A percentile compares a stretch with the other conserved stretches of the same genome.
Conservation (phyloP, 2,113 vertebrate genomes). For the Calcarius ornatus region DNA sequence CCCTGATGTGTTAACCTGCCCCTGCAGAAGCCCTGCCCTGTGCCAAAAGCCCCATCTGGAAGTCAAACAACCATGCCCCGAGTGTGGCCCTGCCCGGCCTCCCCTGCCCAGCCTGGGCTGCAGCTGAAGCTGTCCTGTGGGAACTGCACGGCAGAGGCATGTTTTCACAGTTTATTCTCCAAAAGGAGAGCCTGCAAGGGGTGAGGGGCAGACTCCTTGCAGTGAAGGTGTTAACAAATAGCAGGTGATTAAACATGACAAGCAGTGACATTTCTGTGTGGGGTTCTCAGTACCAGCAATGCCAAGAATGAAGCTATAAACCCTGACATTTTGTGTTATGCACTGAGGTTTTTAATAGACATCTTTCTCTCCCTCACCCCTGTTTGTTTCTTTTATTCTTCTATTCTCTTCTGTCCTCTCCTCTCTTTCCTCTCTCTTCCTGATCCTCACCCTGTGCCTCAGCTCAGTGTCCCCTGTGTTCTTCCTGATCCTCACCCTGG, state of each 20-base stretch:
- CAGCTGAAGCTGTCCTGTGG: background rate
- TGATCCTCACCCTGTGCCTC: background rate
- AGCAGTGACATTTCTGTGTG: conserved; percentile 83
- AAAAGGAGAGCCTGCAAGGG: conserved; percentile 27
- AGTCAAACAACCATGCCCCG: accelerated
- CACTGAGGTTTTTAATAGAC: conserved; percentile 81
- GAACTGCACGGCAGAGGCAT: background rate
- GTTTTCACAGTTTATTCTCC: background rate
- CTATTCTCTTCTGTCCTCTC: background rate
- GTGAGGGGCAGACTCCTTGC: conserved; percentile 72
- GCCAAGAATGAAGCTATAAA: conserved; percentile 81
- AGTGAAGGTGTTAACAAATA: conserved; percentile 84
- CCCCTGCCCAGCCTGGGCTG: background rate
- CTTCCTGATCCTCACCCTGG: background rate
- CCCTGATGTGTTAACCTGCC: background rate
- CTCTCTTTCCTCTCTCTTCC: background rate
- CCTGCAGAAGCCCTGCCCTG: background rate
- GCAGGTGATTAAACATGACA: conserved; percentile 88
- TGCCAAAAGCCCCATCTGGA: background rate
- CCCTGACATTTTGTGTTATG: conserved; percentile 81
- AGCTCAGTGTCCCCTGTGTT: no score
- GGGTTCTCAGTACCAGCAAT: conserved; percentile 77
- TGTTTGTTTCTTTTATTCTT: conserved; percentile 62
- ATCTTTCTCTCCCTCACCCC: conserved; percentile 60
- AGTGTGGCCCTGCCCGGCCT: background rate